These are phyloP conservation scores for Melinaea marsaeus DNA, from an alignment of 2,888 invertebrate species.

Conservation along the genomic window DNA sequence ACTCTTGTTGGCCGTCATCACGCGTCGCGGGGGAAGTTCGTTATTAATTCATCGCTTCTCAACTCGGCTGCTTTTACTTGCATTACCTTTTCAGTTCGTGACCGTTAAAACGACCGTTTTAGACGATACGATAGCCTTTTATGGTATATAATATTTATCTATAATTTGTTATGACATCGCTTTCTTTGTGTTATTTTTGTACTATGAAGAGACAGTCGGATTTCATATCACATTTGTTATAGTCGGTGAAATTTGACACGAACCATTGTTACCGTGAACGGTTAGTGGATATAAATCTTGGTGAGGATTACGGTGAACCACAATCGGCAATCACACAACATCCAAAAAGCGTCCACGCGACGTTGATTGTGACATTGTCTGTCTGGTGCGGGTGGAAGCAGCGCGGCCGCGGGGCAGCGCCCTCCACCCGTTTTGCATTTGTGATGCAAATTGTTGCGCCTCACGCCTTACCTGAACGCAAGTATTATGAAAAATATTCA, in stretches of 20 bases:
- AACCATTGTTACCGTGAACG: slow-evolving; percentile 12
- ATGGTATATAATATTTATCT: slow-evolving; percentile 25
- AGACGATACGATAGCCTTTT: slow-evolving; percentile 32
- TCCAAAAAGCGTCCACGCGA: slow-evolving; percentile 74
- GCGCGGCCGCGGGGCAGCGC: slow-evolving; percentile 41
- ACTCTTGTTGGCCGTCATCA: slow-evolving; percentile 77
- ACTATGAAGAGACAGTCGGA: no score
- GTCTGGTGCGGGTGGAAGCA: slow-evolving; percentile 59
- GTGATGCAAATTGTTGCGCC: slow-evolving; percentile 60
- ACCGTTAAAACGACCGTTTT: slow-evolving; percentile 39
- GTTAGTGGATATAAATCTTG: slow-evolving; percentile 40
- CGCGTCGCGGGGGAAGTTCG: slow-evolving; percentile 74
- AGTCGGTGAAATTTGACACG: background rate
- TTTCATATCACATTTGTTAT: background rate
- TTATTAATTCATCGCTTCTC: slow-evolving; percentile 73
- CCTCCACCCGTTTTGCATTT: slow-evolving; percentile 53
- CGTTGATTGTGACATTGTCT: slow-evolving; percentile 78
- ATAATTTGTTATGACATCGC: slow-evolving; percentile 3
- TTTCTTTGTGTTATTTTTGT: no score
- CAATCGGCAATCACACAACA: slow-evolving; percentile 73
- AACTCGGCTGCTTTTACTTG: slow-evolving; percentile 60
- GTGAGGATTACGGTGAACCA: slow-evolving; percentile 56
- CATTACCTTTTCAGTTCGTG: slow-evolving; percentile 51
- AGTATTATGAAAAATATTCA: slow-evolving; percentile 76
- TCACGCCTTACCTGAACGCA: slow-evolving; percentile 68